Evolutionary conservation across 2,888 invertebrate genomes (phyloP), one percentile per base, ranked within the genome.

Genomic region (Venusia cambrica): DNA sequence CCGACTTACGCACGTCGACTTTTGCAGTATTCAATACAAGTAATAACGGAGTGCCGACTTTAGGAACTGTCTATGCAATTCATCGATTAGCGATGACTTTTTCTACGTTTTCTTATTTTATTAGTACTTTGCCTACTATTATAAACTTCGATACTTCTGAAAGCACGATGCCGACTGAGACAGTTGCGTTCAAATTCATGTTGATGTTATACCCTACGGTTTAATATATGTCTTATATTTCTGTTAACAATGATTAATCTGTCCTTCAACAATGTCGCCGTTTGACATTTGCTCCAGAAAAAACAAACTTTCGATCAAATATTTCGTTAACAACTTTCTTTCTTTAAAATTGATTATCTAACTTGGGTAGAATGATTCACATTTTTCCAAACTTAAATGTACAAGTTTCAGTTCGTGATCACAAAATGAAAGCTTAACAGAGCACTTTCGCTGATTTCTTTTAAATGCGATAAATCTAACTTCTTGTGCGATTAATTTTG

Each of bases 311-410:
- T 43, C 46, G 47, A 58, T 60, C 55, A 62, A 66, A 68, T 62
- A 66, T 63, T 70, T 70, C 64, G 59, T 67, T 72, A 62, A 53
- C 62, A 70, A 74, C 68, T 75, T 77, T 58, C 59, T 62, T 68
- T 67, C 55, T 75, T 68, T 74, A 73, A 77, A 80, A 83, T 80
- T 79, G 79, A 81, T 78, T 78, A 69, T 62, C 64, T 64, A 63
- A 68, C 67, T 69, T 64, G 53, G 69, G 69, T 62, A 51, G 69
- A 76, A 69, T 75, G 78, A 81, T 74, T 76, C 75, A 66, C 71
- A 68, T 76, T 77, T 75, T 79, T 76, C 63, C 66, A 63, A 72
- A 73, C 73, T 69, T 73, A 75, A 80, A 83, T 83, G 79, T 75
- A 80, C 71, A 83, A 83, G 81, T 84, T 83, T 76, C 56, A 54